Evolutionary conservation across 2,797 vertebrate species (phyloP).

Genomic region (Smutsia temminckii): DNA sequence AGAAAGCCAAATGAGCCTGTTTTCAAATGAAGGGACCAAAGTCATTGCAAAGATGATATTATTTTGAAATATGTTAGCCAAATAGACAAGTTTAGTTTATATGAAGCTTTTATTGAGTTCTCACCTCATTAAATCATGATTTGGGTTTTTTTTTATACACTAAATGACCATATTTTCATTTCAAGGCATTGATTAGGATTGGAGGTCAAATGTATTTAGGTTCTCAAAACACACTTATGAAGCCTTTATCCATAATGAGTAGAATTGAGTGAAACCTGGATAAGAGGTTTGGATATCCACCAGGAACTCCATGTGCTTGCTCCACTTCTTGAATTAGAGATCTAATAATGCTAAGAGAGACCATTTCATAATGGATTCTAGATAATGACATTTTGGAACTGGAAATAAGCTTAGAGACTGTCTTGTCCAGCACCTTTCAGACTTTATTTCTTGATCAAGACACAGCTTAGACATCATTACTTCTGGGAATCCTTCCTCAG

Average conservation of each 20-base stretch:
- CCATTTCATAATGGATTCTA: not conserved
- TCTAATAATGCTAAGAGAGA: not conserved
- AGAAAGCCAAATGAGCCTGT: not conserved
- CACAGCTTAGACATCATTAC: not conserved
- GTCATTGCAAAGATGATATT: not conserved
- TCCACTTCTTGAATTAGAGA: not conserved
- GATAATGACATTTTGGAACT: not conserved
- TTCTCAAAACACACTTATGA: not conserved
- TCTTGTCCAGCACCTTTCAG: not conserved
- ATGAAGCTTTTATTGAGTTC: not conserved
- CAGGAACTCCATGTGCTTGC: not conserved
- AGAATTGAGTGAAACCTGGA: not conserved
- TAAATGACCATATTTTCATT: slow-evolving; percentile 3
- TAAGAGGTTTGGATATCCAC: not conserved
- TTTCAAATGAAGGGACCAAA: not conserved
- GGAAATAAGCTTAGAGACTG: slow-evolving; percentile 18
- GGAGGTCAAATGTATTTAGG: not conserved
- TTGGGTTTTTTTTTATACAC: not conserved
- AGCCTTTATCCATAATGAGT: not conserved
- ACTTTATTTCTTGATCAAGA: not conserved
- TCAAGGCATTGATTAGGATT: not conserved
- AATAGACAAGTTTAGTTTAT: not conserved
- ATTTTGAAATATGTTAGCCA: not conserved
- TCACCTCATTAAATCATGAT: not conserved
- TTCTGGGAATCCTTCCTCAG: not conserved